Conservation (phyloP, 1,140 invertebrate species). For the Marisa cornuarietis region DNA sequence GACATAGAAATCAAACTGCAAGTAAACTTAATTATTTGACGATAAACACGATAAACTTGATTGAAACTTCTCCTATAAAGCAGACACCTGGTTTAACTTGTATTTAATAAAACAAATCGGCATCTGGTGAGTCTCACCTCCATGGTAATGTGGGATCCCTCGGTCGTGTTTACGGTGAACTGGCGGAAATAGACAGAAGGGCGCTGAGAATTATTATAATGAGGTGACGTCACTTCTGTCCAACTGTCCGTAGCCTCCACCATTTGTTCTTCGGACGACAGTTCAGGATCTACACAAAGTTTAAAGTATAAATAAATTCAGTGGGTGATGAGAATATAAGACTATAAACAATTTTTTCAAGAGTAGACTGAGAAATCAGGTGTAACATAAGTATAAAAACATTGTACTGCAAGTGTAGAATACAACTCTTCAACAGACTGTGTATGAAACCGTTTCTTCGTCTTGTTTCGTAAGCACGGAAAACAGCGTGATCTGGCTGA, state of each 20-base stretch:
- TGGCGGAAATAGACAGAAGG: not conserved
- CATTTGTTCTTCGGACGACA: not conserved
- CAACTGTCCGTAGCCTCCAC: conserved; percentile 5
- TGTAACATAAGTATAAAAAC: no score
- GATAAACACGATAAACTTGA: no score
- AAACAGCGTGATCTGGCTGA: no score
- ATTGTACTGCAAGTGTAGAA: no score
- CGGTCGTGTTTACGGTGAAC: conserved; percentile 10
- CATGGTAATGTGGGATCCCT: conserved; percentile 9
- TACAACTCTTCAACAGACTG: no score
- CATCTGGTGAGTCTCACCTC: not conserved
- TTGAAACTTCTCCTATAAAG: no score
- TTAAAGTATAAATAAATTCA: no score
- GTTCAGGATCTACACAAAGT: conserved; percentile 1
- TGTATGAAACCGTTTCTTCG: no score
- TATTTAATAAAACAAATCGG: not conserved
- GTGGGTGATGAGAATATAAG: not conserved
- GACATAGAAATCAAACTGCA: not conserved
- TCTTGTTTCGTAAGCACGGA: no score
- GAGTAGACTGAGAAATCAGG: no score
- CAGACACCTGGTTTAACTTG: no score
- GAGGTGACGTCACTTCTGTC: conserved; percentile 9
- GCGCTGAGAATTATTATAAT: not conserved
- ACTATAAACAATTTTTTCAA: not conserved
- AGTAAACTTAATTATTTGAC: not conserved